Evolutionary conservation across 2,113 vertebrate species (phyloP).

Genomic region (Antigone vipio): DNA sequence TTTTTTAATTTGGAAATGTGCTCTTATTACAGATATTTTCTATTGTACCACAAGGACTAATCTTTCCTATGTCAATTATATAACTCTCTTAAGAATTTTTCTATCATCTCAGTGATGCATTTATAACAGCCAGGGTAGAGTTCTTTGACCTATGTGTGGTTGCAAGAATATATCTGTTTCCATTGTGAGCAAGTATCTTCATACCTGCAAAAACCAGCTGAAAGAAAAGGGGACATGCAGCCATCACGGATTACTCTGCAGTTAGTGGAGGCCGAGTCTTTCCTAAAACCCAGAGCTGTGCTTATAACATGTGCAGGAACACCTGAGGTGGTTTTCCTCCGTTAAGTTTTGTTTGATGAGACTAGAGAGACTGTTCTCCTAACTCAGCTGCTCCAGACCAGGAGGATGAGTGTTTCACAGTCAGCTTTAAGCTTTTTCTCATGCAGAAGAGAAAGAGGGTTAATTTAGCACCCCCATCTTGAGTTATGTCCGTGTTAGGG

Average conservation of each 20-base stretch:
- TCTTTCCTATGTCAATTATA: not conserved
- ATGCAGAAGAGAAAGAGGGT: not conserved
- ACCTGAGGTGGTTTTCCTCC: not conserved
- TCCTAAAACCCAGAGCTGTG: not conserved
- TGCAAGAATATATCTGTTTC: not conserved
- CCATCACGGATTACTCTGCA: not conserved
- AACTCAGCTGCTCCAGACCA: not conserved
- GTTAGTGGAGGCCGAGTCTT: not conserved
- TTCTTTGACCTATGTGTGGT: accelerated
- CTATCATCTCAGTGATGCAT: not conserved
- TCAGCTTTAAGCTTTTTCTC: not conserved
- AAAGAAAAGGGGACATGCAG: not conserved
- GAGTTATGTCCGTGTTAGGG: not conserved
- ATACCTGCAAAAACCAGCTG: not conserved
- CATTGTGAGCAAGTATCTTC: not conserved
- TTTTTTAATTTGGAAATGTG: not conserved
- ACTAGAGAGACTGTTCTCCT: not conserved
- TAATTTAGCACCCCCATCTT: not conserved
- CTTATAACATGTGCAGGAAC: not conserved
- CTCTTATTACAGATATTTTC: not conserved
- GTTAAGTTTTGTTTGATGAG: not conserved
- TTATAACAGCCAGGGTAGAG: not conserved
- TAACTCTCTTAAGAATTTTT: not conserved
- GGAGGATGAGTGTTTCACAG: not conserved
- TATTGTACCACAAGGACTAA: not conserved